Evolutionary conservation across 1,140 invertebrate species (phyloP).

Genomic region (Charaxes varanes): DNA sequence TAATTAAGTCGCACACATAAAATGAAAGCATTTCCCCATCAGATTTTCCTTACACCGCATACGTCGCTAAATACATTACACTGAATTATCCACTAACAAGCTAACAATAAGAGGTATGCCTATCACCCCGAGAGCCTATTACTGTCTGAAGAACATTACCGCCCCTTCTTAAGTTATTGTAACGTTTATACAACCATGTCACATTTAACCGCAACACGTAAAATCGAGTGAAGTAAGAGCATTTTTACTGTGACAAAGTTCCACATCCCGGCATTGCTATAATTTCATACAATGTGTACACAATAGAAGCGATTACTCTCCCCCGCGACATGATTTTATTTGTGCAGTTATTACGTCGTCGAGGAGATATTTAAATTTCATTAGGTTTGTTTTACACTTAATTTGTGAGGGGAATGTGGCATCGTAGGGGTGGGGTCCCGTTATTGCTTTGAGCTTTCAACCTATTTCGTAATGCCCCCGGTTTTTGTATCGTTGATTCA

Average conservation of each 20-base stretch:
- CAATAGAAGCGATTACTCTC: conserved; percentile 68
- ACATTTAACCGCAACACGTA: conserved; percentile 23
- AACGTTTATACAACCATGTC: conserved; percentile 42
- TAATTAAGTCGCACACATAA: no score
- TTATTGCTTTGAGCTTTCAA: conserved; percentile 51
- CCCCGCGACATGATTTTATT: conserved; percentile 70
- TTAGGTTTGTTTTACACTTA: conserved; percentile 74
- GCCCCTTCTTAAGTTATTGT: conserved; percentile 47
- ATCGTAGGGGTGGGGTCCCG: conserved; percentile 50
- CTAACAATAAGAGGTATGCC: conserved; percentile 68
- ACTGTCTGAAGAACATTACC: conserved; percentile 52
- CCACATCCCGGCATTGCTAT: conserved; percentile 25
- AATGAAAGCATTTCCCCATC: no score
- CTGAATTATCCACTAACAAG: conserved; percentile 61
- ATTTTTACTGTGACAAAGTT: conserved; percentile 34
- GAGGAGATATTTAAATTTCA: conserved; percentile 73
- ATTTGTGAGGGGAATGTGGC: conserved; percentile 66
- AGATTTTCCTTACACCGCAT: conserved; percentile 12
- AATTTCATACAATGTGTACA: conserved; percentile 63
- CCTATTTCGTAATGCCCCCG: conserved; percentile 56
- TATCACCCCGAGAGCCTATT: conserved; percentile 65
- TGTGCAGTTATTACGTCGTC: conserved; percentile 67
- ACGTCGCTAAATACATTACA: conserved; percentile 47
- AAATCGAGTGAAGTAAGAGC: conserved; percentile 11
- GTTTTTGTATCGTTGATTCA: conserved; percentile 52